Evolutionary conservation across 2,797 vertebrate genomes (phyloP).

Genomic region (Myiotriccus ornatus): DNA sequence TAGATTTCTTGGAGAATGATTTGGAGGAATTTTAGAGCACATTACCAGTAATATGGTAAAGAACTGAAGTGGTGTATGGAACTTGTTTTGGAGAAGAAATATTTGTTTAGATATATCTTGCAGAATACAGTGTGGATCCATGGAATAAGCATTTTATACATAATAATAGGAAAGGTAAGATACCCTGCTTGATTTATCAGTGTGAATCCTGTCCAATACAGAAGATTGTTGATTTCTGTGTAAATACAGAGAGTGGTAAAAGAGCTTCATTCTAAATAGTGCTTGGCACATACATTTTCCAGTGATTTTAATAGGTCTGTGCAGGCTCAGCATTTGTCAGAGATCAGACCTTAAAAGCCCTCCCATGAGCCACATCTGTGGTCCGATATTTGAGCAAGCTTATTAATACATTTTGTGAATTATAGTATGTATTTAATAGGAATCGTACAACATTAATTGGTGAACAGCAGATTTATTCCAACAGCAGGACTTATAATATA

Average conservation of each 20-base stretch:
- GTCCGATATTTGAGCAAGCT: conserved; percentile 25
- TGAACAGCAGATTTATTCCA: conserved; percentile 63
- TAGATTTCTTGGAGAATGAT: not conserved
- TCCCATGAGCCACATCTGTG: conserved; percentile 42
- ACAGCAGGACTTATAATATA: conserved; percentile 31
- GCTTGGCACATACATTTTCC: not conserved
- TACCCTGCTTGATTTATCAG: not conserved
- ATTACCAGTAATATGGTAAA: not conserved
- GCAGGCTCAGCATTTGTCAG: conserved; percentile 50
- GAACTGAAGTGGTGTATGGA: not conserved
- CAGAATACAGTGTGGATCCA: not conserved
- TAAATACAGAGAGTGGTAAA: not conserved
- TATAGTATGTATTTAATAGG: conserved; percentile 58
- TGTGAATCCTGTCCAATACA: not conserved
- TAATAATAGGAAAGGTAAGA: not conserved
- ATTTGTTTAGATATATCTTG: not conserved
- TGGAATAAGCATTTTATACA: not conserved
- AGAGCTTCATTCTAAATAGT: not conserved
- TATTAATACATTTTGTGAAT: conserved; percentile 55
- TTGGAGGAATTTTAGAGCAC: not conserved
- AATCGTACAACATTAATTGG: conserved; percentile 58
- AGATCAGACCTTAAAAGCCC: conserved; percentile 39
- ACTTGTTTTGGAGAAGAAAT: not conserved
- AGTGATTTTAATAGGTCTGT: conserved; percentile 30
- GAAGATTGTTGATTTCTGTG: not conserved